These are phyloP conservation scores for Eupsilia transversa DNA, from an alignment of 2,888 invertebrate genomes.

Conservation along the genomic window DNA sequence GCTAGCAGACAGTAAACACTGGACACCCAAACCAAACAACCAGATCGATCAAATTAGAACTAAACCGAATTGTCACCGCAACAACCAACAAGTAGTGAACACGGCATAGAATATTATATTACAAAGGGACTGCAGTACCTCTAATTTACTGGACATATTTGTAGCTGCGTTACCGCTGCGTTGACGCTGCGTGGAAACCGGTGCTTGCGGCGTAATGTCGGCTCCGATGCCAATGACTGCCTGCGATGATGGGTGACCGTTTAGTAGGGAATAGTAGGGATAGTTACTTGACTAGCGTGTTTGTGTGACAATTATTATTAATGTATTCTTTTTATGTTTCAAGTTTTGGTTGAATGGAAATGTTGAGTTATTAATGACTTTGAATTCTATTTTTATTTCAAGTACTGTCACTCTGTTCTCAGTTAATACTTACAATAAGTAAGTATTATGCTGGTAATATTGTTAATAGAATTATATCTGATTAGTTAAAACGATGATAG, in stretches of 20 bases:
- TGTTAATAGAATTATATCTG: too few species aligned
- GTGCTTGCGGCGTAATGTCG: conserved; percentile 56
- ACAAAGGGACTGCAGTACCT: conserved; percentile 46
- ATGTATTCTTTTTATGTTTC: conserved; percentile 4
- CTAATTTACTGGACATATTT: conserved; percentile 51
- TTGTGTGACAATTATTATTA: conserved; percentile 1
- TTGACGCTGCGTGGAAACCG: conserved; percentile 52
- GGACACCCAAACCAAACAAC: conserved; percentile 7
- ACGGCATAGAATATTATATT: conserved; percentile 57
- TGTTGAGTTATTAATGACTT: conserved; percentile 11
- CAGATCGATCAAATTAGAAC: conserved; percentile 29
- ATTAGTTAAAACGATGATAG: too few species aligned
- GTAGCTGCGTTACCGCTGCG: conserved; percentile 50
- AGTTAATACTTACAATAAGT: too few species aligned
- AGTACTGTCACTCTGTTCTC: too few species aligned
- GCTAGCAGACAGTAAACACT: conserved; percentile 1
- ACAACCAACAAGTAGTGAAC: conserved; percentile 29
- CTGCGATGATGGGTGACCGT: conserved; percentile 62
- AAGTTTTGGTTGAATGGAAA: neutral
- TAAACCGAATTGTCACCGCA: conserved; percentile 21
- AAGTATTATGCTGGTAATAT: too few species aligned
- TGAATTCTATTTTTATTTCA: neutral
- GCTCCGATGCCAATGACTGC: conserved; percentile 56
- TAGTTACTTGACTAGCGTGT: conserved; percentile 21
- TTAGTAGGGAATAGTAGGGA: conserved; percentile 24